These are phyloP conservation scores for Drosophila histrio DNA, from an alignment of 2,888 invertebrate species.

Conservation along the genomic window DNA sequence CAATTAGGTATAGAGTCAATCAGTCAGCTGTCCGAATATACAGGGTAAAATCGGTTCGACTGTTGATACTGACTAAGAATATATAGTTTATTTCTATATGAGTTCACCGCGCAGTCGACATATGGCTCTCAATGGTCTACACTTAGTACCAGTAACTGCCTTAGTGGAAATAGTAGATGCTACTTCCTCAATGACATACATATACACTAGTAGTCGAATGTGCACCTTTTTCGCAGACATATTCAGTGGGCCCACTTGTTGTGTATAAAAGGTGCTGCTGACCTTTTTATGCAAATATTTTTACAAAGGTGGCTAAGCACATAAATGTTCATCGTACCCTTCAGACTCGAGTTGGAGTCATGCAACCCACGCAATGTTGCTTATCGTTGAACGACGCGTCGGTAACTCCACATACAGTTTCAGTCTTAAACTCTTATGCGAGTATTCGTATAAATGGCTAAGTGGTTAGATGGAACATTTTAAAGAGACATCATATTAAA, in stretches of 20 bases:
- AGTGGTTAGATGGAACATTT: conserved; percentile 27
- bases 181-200: conserved; percentile 38
- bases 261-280: conserved; percentile 75
- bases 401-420: conserved; percentile 3
- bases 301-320: conserved; percentile 52
- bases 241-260: conserved; percentile 17
- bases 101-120: background rate
- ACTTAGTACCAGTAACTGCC: conserved; percentile 20
- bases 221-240: conserved; percentile 8
- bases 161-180: conserved; percentile 29
- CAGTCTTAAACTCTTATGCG: conserved; percentile 5
- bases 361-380: conserved; percentile 13
- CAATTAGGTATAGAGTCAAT: background rate
- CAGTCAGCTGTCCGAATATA: background rate
- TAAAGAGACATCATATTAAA: conserved; percentile 49
- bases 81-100: background rate
- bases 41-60: background rate
- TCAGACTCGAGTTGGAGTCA: background rate
- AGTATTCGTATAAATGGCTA: conserved; percentile 20
- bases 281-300: conserved; percentile 84
- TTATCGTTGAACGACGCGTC: conserved; percentile 45
- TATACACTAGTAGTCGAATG: background rate
- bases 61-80: background rate
- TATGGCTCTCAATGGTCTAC: background rate
- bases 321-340: conserved; percentile 45